phyloP scores from a whole-genome alignment of 2,113 vertebrate genomes.

The Patagioenas fasciata region DNA sequence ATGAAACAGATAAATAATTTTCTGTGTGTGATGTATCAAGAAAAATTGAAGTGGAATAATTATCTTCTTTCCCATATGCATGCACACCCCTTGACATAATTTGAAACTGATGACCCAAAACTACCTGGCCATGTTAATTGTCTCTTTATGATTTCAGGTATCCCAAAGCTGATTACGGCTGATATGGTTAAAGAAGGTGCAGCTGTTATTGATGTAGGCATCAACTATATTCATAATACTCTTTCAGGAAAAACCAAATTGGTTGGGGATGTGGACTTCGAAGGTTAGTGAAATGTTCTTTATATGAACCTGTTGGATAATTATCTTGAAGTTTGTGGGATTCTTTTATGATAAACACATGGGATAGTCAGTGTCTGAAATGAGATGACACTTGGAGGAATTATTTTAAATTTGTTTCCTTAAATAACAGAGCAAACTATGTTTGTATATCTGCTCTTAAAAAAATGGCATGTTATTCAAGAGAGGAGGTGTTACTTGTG shows the following conservation, averaged over 20 bases:
- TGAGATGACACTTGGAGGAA: neutral
- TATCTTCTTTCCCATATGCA: neutral
- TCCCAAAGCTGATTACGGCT: conserved; percentile 87
- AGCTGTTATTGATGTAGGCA: conserved; percentile 90
- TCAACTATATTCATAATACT: conserved; percentile 85
- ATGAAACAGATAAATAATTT: neutral
- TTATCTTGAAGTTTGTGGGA: neutral
- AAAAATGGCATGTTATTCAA: neutral
- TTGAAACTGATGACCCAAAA: neutral
- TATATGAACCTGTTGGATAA: neutral
- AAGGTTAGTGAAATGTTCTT: conserved; percentile 77
- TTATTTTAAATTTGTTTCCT: neutral
- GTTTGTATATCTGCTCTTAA: neutral
- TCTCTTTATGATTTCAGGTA: conserved; percentile 75
- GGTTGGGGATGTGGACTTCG: conserved; percentile 92
- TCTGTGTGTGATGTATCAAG: neutral
- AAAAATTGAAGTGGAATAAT: neutral
- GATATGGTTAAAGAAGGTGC: conserved; percentile 93
- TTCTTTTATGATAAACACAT: neutral
- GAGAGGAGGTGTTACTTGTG: neutral
- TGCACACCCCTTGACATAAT: neutral
- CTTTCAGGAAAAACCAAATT: conserved; percentile 83
- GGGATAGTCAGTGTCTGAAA: neutral
- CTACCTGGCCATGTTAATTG: neutral
- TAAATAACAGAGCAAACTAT: neutral